Evolutionary conservation across 2,797 vertebrate species (phyloP), one percentile per base, ranked within the genome.

Genomic region (Neosalanx taihuensis): DNA sequence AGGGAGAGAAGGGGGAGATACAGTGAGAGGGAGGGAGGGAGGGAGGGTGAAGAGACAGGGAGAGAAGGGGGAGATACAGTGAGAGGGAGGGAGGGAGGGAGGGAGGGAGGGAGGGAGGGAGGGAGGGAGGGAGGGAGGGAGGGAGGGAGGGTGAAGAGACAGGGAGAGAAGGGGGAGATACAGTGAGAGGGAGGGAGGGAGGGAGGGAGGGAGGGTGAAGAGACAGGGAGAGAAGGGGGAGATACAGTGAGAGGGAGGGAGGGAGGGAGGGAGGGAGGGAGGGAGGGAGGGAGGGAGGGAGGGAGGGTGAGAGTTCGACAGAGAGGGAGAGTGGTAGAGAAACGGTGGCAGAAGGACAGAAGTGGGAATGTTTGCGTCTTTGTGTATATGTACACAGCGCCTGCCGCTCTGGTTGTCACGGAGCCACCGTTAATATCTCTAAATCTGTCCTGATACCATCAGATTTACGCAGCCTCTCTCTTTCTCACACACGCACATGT

Each of bases 361-460:
- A 12, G 72, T 58, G 49, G 62, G 77, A 61, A 66, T 67, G 37
- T 33, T 15, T 51, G 4, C 71, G 53, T 18, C 58, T 20, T 53
- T 69, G 41, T 68, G 66, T 30, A 23, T 46, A 30, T 66, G 26
- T 41, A 51, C 56, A 15, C 13, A 23, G 57, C 26, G 33, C 29
- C 57, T 57, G 46, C 56, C 33, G 35, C n/a, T 35, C 37, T 65
- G n/a, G 18, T 33, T 65, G 56, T 58, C 37, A 67, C 70, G 56
- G 41, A 41, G 18, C 23, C 70, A 63, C 31, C 56, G 61, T 73
- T 64, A 69, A 70, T 78, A 59, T 79, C 78, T 74, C 81, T 76
- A 65, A 80, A 62, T 80, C 61, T 62, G 66, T 76, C 72, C 61
- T 79, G 71, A 84, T 80, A 31, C 33, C 72, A 62, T 37, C 76